phyloP scores from a whole-genome alignment of 2,888 invertebrate genomes.

The Toxonevra muliebris region DNA sequence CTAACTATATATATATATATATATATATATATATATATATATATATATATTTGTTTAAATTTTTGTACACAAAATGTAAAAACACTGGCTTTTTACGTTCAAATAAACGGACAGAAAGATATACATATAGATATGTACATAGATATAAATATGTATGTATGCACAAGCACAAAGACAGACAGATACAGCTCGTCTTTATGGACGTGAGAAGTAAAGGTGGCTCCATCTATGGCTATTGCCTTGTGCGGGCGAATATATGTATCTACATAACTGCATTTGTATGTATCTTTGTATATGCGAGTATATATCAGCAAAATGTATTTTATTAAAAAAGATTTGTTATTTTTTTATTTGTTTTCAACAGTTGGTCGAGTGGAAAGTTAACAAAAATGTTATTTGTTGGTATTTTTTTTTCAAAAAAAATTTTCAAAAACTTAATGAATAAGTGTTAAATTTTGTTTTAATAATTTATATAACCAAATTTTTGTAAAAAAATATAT shows the following conservation, averaged over 20 bases:
- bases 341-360: no score
- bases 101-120: no score
- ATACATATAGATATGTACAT: no score
- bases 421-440: no score
- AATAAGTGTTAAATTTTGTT: no score
- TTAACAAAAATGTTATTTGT: no score
- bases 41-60: constrained; percentile 6
- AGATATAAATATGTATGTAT: constrained; percentile 4
- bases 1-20: constrained; percentile 7
- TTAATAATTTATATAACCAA: no score
- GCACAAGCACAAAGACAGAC: constrained; percentile 10
- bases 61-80: background rate
- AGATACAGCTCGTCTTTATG: background rate
- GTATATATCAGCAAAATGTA: background rate
- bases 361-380: no score
- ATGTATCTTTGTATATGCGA: background rate
- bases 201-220: background rate
- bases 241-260: background rate
- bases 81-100: background rate
- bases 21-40: constrained; percentile 10
- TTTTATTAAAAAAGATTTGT: no score
- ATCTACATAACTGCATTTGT: background rate
- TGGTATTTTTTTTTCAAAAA: no score
- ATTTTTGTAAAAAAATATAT: no score
- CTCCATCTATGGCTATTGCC: background rate